Evolutionary conservation across 2,888 invertebrate species (phyloP), one percentile per base, ranked within the genome.

Genomic region (Biston stratarius): DNA sequence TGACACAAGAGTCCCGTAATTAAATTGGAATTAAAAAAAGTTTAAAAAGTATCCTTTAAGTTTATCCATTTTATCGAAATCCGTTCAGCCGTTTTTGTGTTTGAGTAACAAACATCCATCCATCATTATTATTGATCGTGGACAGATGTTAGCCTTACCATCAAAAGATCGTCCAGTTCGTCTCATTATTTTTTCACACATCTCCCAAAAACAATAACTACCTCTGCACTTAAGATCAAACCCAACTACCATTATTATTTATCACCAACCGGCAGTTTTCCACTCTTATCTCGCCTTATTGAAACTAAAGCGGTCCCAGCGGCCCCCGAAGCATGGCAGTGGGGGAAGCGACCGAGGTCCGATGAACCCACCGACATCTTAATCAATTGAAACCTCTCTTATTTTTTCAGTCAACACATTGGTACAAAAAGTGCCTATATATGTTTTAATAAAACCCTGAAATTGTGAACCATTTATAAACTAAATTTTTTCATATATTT

Each of bases 301-400:
- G 59, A 59, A 59, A 59, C 49, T 59, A 49, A 59, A 59, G 49
- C 48, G 49, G 9, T 51, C 59, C 49, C 59, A 42, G 48, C 33
- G 59, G 59, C 40, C 34, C 14, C 34, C 33, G 36, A 14, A n/a
- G 42, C 11, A n/a, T 55, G 33, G 42, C 12, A 33, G n/a, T 42
- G n/a, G 53, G 24, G 11, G 24, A 12, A 6, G 9, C 42, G 42
- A n/a, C n/a, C 24, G 11, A 10, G 24, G 15, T 55, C 42, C 12
- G 33, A 24, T 11, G n/a, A 33, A 9, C 12, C 42, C 24, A 33
- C 15, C 33, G 42, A 44, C 33, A 12, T 33, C 5, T 3, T 8
- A 12, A 0, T 5, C 15, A 6, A 14, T 15, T 24, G 24, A 44
- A 12, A 34, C 12, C 33, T 8, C 33, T 5, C 9, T 14, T 10